These are phyloP conservation scores for Formica selysi DNA, from an alignment of 1,140 invertebrate genomes.

Conservation along the genomic window DNA sequence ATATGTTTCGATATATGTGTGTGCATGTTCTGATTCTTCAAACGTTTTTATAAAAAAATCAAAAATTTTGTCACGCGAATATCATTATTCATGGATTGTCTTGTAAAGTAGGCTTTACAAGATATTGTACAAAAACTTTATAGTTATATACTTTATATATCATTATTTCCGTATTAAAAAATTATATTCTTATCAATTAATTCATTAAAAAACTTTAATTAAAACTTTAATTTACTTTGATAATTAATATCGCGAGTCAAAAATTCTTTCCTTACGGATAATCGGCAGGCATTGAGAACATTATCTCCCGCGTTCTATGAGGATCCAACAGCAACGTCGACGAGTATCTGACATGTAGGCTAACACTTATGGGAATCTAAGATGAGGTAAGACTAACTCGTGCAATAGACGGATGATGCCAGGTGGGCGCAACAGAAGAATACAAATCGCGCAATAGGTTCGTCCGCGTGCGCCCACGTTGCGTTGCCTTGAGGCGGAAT, in stretches of 20 bases:
- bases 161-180: background rate
- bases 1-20: too few species aligned
- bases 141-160: too few species aligned
- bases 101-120: too few species aligned
- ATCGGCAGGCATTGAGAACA: background rate
- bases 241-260: background rate
- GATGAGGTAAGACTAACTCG: constrained; percentile 70
- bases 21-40: too few species aligned
- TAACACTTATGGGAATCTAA: constrained; percentile 71
- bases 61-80: too few species aligned
- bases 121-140: too few species aligned
- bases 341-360: constrained; percentile 2
- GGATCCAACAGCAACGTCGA: background rate
- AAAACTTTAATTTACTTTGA: background rate
- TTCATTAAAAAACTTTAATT: background rate
- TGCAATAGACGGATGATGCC: constrained; percentile 66
- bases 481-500: constrained; percentile 73
- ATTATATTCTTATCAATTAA: background rate
- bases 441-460: constrained; percentile 72
- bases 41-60: too few species aligned
- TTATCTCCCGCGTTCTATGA: background rate
- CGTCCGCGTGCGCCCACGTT: constrained; percentile 58
- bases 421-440: constrained; percentile 67
- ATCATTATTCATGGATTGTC: too few species aligned
- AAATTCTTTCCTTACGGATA: too few species aligned